Evolutionary conservation across 2,797 vertebrate species (phyloP), one percentile per base, ranked within the genome.

Genomic region (Eospalax fontanierii): DNA sequence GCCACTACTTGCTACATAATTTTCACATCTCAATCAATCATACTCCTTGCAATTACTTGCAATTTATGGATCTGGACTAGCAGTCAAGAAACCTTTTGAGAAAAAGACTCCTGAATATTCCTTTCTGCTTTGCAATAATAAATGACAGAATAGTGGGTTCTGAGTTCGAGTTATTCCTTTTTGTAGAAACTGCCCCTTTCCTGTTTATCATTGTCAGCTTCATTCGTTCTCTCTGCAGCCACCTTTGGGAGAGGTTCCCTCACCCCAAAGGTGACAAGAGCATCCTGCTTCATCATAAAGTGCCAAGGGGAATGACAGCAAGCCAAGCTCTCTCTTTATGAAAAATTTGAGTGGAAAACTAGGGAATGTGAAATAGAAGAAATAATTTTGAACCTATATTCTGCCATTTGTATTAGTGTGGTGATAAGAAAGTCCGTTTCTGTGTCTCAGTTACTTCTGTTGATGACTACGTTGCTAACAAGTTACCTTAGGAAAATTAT

Each of bases 1-100:
- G 93, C 90, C 76, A 38, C 80, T 71, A 75, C 93, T 89, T 95
- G 92, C 65, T 79, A 33, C 15, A 7, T 76, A 92, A 97, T 95
- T 94, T 85, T 85, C 71, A 46, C 19, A 76, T 74, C 80, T 97
- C 92, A 33, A 43, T 97, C 92, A 33, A 43, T 81, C 94, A 83
- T 21, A 30, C 80, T 82, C 79, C 21, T 81, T 46, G 54, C 12
- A 65, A 54, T 68, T 83, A 85, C 80, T n/a, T 82, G 66, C 35
- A 87, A 33, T 70, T 61, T 91, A 65, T 61, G 61, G 80, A 57
- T 28, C 90, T 96, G 86, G 54, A 87, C 28, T 26, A 68, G 79
- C 43, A 86, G 33, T 57, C 22, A 54, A 76, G 74, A 1, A 66
- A 68, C 38, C 38, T 46, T 68, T 84, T 65, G 87, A 38, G 75